A percentile compares a stretch with the other conserved stretches of the same genome.
Evolutionary conservation across 2,888 invertebrate genomes (phyloP).

Genomic region (Meliscaeva auricollis): DNA sequence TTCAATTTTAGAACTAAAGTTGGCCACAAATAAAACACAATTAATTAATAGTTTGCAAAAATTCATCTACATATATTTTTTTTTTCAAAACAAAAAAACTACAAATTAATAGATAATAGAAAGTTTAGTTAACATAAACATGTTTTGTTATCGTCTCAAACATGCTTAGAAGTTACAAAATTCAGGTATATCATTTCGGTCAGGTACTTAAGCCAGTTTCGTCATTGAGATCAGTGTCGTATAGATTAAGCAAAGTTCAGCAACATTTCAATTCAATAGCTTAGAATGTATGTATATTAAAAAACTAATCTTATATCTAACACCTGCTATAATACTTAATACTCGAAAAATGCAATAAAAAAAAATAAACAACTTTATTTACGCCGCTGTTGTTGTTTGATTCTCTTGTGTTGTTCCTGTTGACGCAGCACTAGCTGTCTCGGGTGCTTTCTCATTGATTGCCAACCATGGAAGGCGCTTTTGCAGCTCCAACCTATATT

Average conservation of each 20-base stretch:
- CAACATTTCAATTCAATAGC: constrained; percentile 47
- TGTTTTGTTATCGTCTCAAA: constrained; percentile 8
- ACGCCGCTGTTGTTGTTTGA: constrained; percentile 82
- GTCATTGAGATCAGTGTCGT: constrained; percentile 35
- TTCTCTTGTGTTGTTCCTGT: constrained; percentile 79
- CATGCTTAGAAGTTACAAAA: constrained; percentile 37
- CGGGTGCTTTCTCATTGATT: constrained; percentile 87
- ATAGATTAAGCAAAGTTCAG: constrained; percentile 47
- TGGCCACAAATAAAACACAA: background rate
- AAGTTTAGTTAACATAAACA: constrained; percentile 32
- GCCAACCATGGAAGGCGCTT: constrained; percentile 91
- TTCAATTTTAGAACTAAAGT: background rate
- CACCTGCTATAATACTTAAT: constrained; percentile 35
- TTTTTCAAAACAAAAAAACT: constrained; percentile 55
- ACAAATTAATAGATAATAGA: constrained; percentile 63
- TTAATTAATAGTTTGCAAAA: constrained; percentile 57
- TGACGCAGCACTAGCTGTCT: constrained; percentile 86
- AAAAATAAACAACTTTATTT: constrained; percentile 43
- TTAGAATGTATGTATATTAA: constrained; percentile 40
- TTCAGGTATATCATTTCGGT: constrained; percentile 9
- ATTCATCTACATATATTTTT: constrained; percentile 66
- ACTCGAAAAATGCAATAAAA: constrained; percentile 66
- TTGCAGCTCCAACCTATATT: constrained; percentile 92
- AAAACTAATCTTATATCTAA: constrained; percentile 25
- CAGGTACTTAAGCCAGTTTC: constrained; percentile 18